These are phyloP conservation scores for Hydractinia symbiolongicarpus DNA, from an alignment of 30 jellyfish, hydroid and myxozoan species.

Conservation along the genomic window DNA sequence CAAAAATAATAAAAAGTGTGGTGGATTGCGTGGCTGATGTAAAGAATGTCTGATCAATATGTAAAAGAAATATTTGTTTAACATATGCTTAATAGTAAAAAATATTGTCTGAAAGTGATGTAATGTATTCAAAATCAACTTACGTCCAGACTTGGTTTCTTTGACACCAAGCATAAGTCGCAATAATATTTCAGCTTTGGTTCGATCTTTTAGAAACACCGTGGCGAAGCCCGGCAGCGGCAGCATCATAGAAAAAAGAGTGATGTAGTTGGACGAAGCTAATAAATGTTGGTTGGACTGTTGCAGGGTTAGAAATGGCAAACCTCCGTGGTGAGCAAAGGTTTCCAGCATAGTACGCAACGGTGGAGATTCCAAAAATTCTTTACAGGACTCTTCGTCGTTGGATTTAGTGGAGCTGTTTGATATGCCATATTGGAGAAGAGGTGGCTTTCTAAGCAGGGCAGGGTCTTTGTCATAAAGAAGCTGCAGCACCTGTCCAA, in stretches of 20 bases:
- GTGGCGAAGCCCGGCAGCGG: slow-evolving; percentile 73
- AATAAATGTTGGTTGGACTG: background rate
- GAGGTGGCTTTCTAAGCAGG: slow-evolving; percentile 12
- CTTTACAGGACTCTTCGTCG: background rate
- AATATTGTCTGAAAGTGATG: background rate
- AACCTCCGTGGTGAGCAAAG: slow-evolving; percentile 75
- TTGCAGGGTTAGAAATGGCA: slow-evolving; percentile 57
- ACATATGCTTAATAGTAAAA: too few species aligned
- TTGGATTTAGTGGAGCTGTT: slow-evolving; percentile 7
- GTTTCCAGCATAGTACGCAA: slow-evolving; percentile 62
- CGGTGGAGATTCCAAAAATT: slow-evolving; percentile 24
- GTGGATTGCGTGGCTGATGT: too few species aligned
- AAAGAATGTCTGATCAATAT: too few species aligned
- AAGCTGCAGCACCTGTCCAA: slow-evolving; percentile 55
- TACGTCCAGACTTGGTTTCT: slow-evolving; percentile 81
- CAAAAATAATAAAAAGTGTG: too few species aligned
- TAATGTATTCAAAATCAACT: background rate
- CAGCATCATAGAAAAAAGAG: slow-evolving; percentile 37
- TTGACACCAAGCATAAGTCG: slow-evolving; percentile 89
- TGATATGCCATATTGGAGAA: slow-evolving; percentile 7
- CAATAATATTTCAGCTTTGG: slow-evolving; percentile 67
- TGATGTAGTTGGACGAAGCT: background rate
- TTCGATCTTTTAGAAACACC: slow-evolving; percentile 62
- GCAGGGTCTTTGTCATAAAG: slow-evolving; percentile 26
- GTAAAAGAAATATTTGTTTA: too few species aligned